Conservation (phyloP, 2,113 vertebrate species). For the Camelus dromedarius region DNA sequence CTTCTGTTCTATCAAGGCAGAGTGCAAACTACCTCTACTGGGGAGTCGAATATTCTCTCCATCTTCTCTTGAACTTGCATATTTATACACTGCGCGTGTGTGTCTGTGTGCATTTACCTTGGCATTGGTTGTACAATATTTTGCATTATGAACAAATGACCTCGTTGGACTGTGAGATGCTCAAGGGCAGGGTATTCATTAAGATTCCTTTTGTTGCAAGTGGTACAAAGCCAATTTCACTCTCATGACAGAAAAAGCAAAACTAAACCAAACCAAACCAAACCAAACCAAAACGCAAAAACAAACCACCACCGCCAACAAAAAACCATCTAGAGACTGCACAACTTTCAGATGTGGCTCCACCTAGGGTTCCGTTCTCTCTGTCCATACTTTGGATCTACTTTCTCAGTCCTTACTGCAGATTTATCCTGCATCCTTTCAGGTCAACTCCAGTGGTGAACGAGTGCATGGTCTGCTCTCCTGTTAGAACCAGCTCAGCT, state of each 20-base stretch:
- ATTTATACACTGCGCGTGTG: background rate
- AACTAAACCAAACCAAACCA: background rate
- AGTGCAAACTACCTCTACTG: background rate
- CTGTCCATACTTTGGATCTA: background rate
- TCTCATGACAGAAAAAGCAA: background rate
- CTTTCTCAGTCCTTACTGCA: background rate
- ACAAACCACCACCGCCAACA: background rate
- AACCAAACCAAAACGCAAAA: background rate
- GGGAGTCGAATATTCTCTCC: background rate
- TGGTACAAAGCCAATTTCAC: background rate
- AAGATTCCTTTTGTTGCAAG: background rate
- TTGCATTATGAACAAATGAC: background rate
- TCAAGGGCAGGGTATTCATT: background rate
- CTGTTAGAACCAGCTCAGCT: background rate
- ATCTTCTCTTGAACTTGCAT: background rate
- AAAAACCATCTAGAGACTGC: too few relatives aligned
- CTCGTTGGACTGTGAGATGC: background rate
- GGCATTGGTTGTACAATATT: background rate
- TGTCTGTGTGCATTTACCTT: background rate
- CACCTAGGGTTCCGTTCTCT: background rate
- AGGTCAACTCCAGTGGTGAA: background rate
- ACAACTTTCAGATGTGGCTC: background rate
- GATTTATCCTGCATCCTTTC: background rate
- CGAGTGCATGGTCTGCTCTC: background rate
- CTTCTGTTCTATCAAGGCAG: background rate